Base-by-base conservation (phyloP, 1,140 invertebrate species). In the Laodelphax striatellus region DNA sequence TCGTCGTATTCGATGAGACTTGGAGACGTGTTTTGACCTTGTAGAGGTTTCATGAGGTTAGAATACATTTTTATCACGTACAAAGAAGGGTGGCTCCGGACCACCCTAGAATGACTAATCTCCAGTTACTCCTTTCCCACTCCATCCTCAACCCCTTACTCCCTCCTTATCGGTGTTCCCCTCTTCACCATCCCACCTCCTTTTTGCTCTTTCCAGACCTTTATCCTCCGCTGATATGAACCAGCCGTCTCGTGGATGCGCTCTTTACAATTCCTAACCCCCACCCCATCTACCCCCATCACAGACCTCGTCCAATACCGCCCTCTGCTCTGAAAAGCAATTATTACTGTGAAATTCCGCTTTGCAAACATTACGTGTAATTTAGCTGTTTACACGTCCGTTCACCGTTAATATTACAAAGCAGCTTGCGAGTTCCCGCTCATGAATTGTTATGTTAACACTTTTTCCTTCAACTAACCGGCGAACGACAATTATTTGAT, bases 61-160 rank as follows among this genome's bases (percentile, higher is more conserved):
- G 46, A 50, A 50, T 50, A 8, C 46, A 50, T 50, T 50, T 50
- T 50, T 50, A 50, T 50, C 46, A 50, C 46, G 46, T 50, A 50
- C 46, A 50, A 50, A 50, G 46, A 50, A 22, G 46, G 46, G 46
- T 50, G 16, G n/a, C 46, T 19, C 5, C 16, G 46, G 21, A 17
- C 46, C 16, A 17, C 46, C 46, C 46, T 50, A 19, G 46, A 50
- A 50, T 50, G 46, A 50, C 46, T 50, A 50, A 50, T 50, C 21
- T 22, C 43, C 46, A 19, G 21, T 50, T 50, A 38, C 34, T 38
- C 34, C 34, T 2, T 50, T 14, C n/a, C 16, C 21, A 19, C 46
- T 22, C 5, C 46, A 50, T 50, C 10, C 14, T 17, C 9, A 19
- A 50, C 46, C 46, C 46, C 21, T 17, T 50, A 2, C 46, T 50